Evolutionary conservation across 2,113 vertebrate genomes (phyloP).

Genomic region (Deroptyus accipitrinus): DNA sequence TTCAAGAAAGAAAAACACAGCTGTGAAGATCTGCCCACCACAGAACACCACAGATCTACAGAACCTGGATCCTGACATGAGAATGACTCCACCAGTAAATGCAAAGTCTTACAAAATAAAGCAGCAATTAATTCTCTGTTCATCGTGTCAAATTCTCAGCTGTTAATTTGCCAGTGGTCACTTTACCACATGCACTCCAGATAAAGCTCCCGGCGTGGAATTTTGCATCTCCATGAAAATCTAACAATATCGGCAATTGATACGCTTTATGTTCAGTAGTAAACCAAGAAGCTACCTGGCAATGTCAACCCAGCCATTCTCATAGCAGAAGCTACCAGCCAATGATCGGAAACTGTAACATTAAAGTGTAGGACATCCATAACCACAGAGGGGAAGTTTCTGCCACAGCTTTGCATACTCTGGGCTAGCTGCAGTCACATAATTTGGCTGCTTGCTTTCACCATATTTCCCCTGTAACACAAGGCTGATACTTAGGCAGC

Average conservation of each 20-base stretch:
- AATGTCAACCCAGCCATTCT: neutral
- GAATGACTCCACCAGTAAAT: neutral
- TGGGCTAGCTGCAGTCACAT: neutral
- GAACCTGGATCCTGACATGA: neutral
- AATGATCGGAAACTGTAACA: neutral
- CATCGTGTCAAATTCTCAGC: neutral
- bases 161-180: neutral
- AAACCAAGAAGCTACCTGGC: neutral
- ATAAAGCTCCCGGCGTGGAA: neutral
- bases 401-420: neutral
- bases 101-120: neutral
- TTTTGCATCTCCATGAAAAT: neutral
- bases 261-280: neutral
- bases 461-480: neutral
- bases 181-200: neutral
- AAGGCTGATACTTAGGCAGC: neutral
- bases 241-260: neutral
- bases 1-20: neutral
- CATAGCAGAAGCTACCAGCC: neutral
- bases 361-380: neutral
- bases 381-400: neutral
- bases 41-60: neutral
- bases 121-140: neutral
- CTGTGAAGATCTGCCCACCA: neutral
- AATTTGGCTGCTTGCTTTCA: neutral